Conservation (phyloP, 2,888 invertebrate genomes). For the Philhelius pedissequus region DNA sequence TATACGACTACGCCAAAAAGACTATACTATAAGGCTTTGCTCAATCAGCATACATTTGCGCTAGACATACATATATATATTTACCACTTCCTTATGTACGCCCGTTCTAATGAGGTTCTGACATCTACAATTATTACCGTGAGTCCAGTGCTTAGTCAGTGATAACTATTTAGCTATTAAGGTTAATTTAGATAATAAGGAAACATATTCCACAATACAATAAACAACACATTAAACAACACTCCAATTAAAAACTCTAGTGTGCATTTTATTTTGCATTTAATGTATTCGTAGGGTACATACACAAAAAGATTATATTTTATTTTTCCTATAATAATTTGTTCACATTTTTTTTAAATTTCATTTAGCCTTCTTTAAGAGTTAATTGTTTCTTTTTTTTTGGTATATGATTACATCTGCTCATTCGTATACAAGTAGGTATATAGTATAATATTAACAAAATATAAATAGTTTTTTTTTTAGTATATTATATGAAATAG, state of each 20-base stretch:
- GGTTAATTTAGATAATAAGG: neutral
- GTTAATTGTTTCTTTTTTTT: slow-evolving; percentile 19
- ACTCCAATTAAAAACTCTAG: slow-evolving; percentile 50
- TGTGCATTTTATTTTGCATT: slow-evolving; percentile 67
- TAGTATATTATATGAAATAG: slow-evolving; percentile 6
- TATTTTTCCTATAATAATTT: slow-evolving; percentile 45
- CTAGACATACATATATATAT: too few relatives aligned
- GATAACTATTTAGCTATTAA: too few relatives aligned
- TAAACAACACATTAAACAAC: too few relatives aligned
- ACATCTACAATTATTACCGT: too few relatives aligned
- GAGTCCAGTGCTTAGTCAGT: too few relatives aligned
- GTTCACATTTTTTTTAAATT: slow-evolving; percentile 16
- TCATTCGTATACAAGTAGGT: slow-evolving; percentile 60
- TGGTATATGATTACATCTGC: slow-evolving; percentile 29
- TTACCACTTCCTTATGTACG: too few relatives aligned
- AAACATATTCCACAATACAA: neutral
- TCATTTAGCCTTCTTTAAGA: slow-evolving; percentile 11
- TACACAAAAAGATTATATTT: slow-evolving; percentile 11
- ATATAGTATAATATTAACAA: slow-evolving; percentile 53
- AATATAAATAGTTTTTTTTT: slow-evolving; percentile 52
- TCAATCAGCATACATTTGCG: too few relatives aligned
- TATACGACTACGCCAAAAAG: too few relatives aligned
- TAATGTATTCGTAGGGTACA: slow-evolving; percentile 56
- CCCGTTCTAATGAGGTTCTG: too few relatives aligned
- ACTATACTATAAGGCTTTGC: too few relatives aligned